Percentiles rank a stretch among this genome's conserved stretches.
Conservation (phyloP, 2,113 vertebrate genomes). For the Phylloscopus trochiloides region DNA sequence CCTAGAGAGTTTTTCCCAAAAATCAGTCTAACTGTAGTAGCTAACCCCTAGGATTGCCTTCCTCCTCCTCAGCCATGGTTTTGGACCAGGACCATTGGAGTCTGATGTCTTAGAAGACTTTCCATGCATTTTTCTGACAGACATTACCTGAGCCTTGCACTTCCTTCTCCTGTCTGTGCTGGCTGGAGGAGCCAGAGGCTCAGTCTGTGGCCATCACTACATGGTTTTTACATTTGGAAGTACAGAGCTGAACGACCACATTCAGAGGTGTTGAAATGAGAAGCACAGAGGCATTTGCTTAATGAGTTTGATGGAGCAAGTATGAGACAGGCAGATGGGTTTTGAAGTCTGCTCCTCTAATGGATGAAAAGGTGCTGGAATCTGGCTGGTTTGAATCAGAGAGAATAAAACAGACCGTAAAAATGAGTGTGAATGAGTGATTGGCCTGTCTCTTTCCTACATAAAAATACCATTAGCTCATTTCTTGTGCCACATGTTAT, state of each 20-base stretch:
- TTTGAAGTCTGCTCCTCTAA: constrained; percentile 1
- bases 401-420: constrained; percentile 28
- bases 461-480: constrained; percentile 56
- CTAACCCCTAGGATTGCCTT: background rate
- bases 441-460: background rate
- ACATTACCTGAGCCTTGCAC: background rate
- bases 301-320: background rate
- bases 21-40: background rate
- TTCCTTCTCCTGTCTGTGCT: background rate
- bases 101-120: background rate
- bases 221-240: background rate
- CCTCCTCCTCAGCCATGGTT: background rate
- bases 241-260: background rate
- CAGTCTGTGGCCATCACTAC: background rate
- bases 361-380: background rate
- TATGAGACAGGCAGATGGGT: background rate
- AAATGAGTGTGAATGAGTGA: constrained; percentile 26
- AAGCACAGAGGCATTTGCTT: background rate
- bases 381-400: background rate
- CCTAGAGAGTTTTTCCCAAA: background rate
- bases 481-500: constrained; percentile 21
- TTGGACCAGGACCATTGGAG: background rate
- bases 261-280: background rate
- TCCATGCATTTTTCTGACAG: background rate
- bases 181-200: background rate